These are phyloP conservation scores for Metopia argyrocephala DNA, from an alignment of 2,888 invertebrate species.

Conservation along the genomic window DNA sequence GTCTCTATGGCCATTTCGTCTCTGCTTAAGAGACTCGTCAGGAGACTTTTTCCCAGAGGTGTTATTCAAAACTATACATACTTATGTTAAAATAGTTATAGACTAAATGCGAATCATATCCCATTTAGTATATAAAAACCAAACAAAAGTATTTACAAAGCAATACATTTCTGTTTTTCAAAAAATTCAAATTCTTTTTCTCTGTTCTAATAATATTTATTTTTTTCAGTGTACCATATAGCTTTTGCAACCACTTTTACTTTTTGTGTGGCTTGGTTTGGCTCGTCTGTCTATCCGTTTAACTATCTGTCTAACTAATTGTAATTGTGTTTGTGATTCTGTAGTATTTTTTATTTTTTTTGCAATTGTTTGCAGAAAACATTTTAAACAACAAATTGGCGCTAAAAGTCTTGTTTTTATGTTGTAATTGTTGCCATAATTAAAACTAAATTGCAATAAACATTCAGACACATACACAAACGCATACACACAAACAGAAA, in stretches of 20 bases:
- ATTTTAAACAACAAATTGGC: conserved; percentile 70
- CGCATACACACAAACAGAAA: neutral
- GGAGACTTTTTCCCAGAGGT: no score
- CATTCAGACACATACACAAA: conserved; percentile 11
- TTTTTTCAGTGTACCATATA: conserved; percentile 35
- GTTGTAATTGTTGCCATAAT: conserved; percentile 63
- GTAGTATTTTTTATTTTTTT: neutral
- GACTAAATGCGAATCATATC: no score
- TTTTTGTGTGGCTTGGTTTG: neutral
- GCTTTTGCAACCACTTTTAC: no score
- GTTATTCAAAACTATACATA: no score
- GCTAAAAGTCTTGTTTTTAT: conserved; percentile 76
- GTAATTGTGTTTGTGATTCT: neutral
- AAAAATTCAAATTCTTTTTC: no score
- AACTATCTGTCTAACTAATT: conserved; percentile 10
- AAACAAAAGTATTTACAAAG: no score
- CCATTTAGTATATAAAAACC: no score
- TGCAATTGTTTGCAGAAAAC: conserved; percentile 67
- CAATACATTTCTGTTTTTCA: no score
- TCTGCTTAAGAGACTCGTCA: no score
- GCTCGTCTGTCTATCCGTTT: neutral
- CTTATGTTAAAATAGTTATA: no score
- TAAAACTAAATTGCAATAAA: conserved; percentile 37
- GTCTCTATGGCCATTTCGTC: no score
- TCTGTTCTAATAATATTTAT: no score